Conservation (phyloP, 2,888 invertebrate species). For the Phania funesta region DNA sequence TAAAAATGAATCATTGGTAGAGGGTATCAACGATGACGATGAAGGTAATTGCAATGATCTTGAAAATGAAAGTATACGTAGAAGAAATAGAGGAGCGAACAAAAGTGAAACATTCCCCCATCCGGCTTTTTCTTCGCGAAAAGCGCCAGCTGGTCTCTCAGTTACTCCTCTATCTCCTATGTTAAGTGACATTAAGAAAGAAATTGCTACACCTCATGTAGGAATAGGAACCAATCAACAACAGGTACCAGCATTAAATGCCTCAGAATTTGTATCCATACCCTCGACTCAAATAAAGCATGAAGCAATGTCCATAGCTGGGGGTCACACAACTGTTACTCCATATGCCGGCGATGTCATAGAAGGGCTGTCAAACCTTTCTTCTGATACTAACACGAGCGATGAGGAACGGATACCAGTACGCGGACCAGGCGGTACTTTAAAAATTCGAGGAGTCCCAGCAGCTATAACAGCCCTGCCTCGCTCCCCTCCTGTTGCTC, state of each 20-base stretch:
- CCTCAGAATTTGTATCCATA: slow-evolving; percentile 72
- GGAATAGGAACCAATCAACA: slow-evolving; percentile 57
- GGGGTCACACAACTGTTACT: slow-evolving; percentile 66
- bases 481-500: slow-evolving; percentile 66
- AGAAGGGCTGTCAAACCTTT: slow-evolving; percentile 71
- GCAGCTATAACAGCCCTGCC: slow-evolving; percentile 74
- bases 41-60: slow-evolving; percentile 70
- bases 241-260: slow-evolving; percentile 69
- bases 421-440: slow-evolving; percentile 73
- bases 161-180: slow-evolving; percentile 72
- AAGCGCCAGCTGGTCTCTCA: slow-evolving; percentile 71
- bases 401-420: slow-evolving; percentile 70
- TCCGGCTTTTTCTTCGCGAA: slow-evolving; percentile 69
- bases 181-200: slow-evolving; percentile 76
- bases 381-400: slow-evolving; percentile 74
- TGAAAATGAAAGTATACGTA: slow-evolving; percentile 49
- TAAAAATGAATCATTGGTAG: slow-evolving; percentile 76
- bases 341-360: slow-evolving; percentile 66
- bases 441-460: slow-evolving; percentile 76
- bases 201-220: slow-evolving; percentile 70
- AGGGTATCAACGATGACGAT: slow-evolving; percentile 69
- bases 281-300: slow-evolving; percentile 78
- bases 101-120: slow-evolving; percentile 69
- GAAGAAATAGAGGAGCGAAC: slow-evolving; percentile 40
- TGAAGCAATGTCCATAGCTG: slow-evolving; percentile 71